Percentiles rank a stretch among this genome's conserved stretches.
Evolutionary conservation across 2,113 vertebrate species (phyloP).

Genomic region (Phoxinus phoxinus): DNA sequence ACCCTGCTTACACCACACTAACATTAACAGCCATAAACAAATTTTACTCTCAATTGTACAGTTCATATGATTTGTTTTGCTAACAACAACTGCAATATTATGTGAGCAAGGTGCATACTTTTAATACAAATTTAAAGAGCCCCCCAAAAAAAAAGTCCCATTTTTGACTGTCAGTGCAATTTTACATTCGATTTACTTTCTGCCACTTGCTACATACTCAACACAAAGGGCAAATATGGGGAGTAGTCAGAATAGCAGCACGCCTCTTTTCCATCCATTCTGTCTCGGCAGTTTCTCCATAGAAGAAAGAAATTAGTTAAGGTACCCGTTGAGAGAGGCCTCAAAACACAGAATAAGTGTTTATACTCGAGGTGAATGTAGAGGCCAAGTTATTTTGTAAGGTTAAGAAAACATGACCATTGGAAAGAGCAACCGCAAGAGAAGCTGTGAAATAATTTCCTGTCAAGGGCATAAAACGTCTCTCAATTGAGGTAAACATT

Average conservation of each 20-base stretch:
- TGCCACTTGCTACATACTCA: constrained; percentile 59
- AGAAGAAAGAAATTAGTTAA: constrained; percentile 68
- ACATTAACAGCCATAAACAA: constrained; percentile 43
- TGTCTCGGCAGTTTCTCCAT: constrained; percentile 53
- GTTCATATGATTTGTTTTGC: constrained; percentile 46
- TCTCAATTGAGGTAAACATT: constrained; percentile 78
- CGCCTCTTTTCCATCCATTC: constrained; percentile 56
- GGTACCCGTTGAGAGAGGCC: constrained; percentile 63
- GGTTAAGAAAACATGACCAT: constrained; percentile 73
- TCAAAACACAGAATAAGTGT: constrained; percentile 68
- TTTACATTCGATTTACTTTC: constrained; percentile 64
- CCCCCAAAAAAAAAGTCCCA: constrained; percentile 38
- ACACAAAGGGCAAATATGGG: constrained; percentile 56
- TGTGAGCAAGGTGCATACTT: constrained; percentile 31
- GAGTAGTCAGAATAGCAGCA: constrained; percentile 56
- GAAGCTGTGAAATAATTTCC: constrained; percentile 75
- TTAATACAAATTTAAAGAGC: constrained; percentile 50
- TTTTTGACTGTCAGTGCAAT: constrained; percentile 55
- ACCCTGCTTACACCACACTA: constrained; percentile 14
- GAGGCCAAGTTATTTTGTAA: constrained; percentile 72
- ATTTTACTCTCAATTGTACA: constrained; percentile 32
- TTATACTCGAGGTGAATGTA: constrained; percentile 70
- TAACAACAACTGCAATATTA: constrained; percentile 38
- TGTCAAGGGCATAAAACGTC: constrained; percentile 75
- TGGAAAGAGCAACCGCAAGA: constrained; percentile 71